These are phyloP conservation scores for Ferrisia virgata DNA, from an alignment of 2,888 invertebrate genomes.

Conservation along the genomic window DNA sequence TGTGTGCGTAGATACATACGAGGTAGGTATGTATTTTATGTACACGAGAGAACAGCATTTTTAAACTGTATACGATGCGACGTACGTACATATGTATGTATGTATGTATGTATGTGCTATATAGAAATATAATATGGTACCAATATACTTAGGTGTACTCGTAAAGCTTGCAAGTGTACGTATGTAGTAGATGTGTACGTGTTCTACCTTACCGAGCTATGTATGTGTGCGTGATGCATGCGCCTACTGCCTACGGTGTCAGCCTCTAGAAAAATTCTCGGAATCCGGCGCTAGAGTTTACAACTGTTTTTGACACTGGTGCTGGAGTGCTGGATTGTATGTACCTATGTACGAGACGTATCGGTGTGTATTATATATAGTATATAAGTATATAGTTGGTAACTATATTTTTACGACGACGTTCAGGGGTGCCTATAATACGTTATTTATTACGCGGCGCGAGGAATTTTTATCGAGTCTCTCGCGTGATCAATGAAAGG, in stretches of 20 bases:
- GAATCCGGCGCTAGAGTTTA: conserved; percentile 39
- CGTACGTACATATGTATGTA: background rate
- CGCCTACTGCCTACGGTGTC: conserved; percentile 32
- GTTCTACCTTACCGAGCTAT: too few species aligned
- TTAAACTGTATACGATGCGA: too few species aligned
- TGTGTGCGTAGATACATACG: too few species aligned
- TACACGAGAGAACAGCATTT: background rate
- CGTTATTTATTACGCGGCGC: conserved; percentile 6
- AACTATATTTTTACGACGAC: conserved; percentile 28
- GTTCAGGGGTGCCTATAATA: conserved; percentile 18
- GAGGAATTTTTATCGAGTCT: conserved; percentile 5
- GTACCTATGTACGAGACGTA: background rate
- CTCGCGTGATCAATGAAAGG: background rate
- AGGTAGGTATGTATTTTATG: background rate
- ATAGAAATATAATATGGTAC: too few species aligned
- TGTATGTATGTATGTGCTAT: background rate
- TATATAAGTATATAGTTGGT: too few species aligned
- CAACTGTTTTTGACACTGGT: conserved; percentile 39
- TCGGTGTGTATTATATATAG: too few species aligned
- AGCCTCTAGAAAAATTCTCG: conserved; percentile 39
- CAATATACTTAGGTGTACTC: too few species aligned
- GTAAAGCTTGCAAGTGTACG: too few species aligned
- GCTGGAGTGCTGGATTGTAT: conserved; percentile 16
- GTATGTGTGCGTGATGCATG: background rate
- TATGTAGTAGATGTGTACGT: too few species aligned